Conservation (phyloP, 2,113 vertebrate genomes). For the Hippocampus zosterae region DNA sequence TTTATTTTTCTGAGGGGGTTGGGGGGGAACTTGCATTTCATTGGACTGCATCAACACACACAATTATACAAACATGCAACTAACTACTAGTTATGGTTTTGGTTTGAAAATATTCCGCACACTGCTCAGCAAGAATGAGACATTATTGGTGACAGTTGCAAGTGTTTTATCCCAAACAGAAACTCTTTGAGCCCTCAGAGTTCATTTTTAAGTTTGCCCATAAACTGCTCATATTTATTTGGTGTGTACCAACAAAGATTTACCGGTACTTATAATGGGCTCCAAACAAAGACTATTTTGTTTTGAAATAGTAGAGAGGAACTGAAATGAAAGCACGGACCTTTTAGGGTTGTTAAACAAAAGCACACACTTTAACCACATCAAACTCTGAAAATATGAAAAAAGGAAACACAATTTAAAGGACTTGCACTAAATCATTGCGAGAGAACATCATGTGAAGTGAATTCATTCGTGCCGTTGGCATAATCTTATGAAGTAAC, state of each 20-base stretch:
- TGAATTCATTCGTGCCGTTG: neutral
- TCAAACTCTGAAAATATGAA: neutral
- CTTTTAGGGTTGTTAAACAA: neutral
- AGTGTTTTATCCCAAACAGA: neutral
- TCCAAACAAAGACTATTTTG: neutral
- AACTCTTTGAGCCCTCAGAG: neutral
- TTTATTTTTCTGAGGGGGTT: neutral
- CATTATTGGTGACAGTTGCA: neutral
- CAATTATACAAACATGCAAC: neutral
- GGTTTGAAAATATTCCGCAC: no score
- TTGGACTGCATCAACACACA: neutral
- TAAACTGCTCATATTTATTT: no score
- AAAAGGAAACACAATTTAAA: no score
- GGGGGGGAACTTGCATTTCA: neutral
- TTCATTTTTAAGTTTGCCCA: neutral
- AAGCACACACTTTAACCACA: neutral
- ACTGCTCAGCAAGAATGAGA: no score
- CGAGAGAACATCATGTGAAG: no score
- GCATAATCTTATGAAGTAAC: neutral
- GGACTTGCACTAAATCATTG: no score
- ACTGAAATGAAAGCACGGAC: neutral
- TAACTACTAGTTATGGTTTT: neutral
- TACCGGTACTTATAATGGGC: neutral
- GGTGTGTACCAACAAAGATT: neutral
- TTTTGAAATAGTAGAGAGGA: neutral